phyloP scores from a whole-genome alignment of 2,888 invertebrate species.

The Andrena fulva region DNA sequence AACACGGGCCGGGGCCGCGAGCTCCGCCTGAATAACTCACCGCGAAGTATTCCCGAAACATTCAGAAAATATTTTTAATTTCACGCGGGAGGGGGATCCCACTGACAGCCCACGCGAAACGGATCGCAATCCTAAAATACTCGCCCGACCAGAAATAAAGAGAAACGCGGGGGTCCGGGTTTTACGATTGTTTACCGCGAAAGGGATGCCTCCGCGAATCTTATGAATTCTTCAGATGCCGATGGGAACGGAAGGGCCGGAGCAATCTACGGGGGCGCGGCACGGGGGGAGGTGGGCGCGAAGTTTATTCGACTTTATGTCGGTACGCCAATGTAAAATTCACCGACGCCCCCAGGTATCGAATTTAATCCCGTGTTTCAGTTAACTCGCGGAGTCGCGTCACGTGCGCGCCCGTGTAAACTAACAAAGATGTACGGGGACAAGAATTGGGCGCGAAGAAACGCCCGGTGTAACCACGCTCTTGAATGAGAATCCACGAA shows the following conservation, averaged over 20 bases:
- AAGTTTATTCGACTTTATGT: conserved; percentile 68
- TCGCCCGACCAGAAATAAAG: conserved; percentile 59
- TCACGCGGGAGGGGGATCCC: neutral
- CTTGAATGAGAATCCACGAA: neutral
- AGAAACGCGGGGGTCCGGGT: conserved; percentile 56
- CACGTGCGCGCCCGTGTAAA: conserved; percentile 59
- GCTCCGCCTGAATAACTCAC: neutral
- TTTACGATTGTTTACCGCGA: conserved; percentile 71
- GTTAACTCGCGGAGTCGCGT: conserved; percentile 62
- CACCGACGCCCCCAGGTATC: conserved; percentile 56
- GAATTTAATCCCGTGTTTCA: conserved; percentile 64
- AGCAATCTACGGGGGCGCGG: conserved; percentile 57
- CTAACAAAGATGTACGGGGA: conserved; percentile 62
- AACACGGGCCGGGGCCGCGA: neutral
- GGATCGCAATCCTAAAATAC: conserved; percentile 54
- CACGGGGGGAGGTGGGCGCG: conserved; percentile 7
- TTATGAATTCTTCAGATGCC: conserved; percentile 75
- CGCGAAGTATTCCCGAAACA: conserved; percentile 37
- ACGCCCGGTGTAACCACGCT: neutral
- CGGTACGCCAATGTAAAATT: conserved; percentile 65
- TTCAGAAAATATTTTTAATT: conserved; percentile 67
- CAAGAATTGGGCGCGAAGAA: conserved; percentile 37
- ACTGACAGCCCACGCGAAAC: conserved; percentile 18
- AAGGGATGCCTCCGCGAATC: conserved; percentile 67
- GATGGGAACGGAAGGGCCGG: conserved; percentile 59